Evolutionary conservation across 1,140 invertebrate genomes (phyloP).

Genomic region (Manduca sexta): DNA sequence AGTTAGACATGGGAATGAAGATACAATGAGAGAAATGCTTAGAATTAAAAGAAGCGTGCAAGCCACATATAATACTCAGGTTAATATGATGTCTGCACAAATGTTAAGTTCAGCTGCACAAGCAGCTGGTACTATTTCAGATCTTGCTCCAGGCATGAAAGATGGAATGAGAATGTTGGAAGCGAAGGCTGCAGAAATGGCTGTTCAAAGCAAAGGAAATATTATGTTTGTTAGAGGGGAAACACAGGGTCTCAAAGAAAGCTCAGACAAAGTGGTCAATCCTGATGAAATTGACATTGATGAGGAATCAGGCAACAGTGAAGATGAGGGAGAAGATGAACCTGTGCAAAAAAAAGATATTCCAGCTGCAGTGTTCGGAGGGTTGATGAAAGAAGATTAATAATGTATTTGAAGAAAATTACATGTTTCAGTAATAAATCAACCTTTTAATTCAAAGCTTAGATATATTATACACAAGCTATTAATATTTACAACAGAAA

Average conservation of each 20-base stretch:
- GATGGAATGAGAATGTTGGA: slow-evolving; percentile 93
- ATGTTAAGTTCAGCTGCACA: slow-evolving; percentile 87
- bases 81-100: slow-evolving; percentile 98
- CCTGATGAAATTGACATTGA: slow-evolving; percentile 96
- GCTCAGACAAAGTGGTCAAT: slow-evolving; percentile 83
- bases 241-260: slow-evolving; percentile 85
- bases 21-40: slow-evolving; percentile 99
- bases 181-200: slow-evolving; percentile 83
- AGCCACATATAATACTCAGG: slow-evolving; percentile 97
- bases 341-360: slow-evolving; percentile 87
- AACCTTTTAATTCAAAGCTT: slow-evolving; percentile 39
- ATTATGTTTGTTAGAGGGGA: slow-evolving; percentile 91
- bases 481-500: slow-evolving; percentile 51
- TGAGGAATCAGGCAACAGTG: slow-evolving; percentile 84
- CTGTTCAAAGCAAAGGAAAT: slow-evolving; percentile 74
- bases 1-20: slow-evolving; percentile 99
- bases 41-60: slow-evolving; percentile 98
- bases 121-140: slow-evolving; percentile 77
- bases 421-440: slow-evolving; percentile 36
- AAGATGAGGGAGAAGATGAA: slow-evolving; percentile 77
- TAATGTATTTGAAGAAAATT: neutral
- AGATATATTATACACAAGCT: slow-evolving; percentile 37
- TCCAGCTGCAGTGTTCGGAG: slow-evolving; percentile 90
- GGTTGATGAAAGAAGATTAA: slow-evolving; percentile 70
- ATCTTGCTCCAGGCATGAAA: slow-evolving; percentile 80